Conservation (phyloP, 2,113 vertebrate species). For the Nesoenas mayeri region DNA sequence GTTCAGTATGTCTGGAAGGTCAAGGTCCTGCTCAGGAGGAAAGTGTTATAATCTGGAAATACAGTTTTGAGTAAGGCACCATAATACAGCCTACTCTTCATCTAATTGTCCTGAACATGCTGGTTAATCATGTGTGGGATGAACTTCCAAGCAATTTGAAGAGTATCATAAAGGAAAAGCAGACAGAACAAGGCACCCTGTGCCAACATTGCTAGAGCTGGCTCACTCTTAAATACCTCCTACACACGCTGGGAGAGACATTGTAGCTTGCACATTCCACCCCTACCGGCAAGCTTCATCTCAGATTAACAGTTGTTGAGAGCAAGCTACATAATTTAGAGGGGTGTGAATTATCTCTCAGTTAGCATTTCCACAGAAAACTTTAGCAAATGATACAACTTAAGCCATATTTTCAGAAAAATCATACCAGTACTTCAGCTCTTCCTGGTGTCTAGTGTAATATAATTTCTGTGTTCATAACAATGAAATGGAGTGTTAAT, state of each 20-base stretch:
- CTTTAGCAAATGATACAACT: background rate
- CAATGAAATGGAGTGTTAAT: background rate
- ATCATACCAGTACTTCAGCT: background rate
- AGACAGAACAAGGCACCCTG: background rate
- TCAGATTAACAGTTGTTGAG: background rate
- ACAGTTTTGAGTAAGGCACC: background rate
- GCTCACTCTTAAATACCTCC: background rate
- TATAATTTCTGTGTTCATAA: background rate
- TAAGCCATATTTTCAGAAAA: background rate
- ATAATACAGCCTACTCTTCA: background rate
- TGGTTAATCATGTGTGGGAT: background rate
- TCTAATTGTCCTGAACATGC: background rate
- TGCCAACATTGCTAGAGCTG: background rate
- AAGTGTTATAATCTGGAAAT: background rate
- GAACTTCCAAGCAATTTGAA: slow-evolving; percentile 27
- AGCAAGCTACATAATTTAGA: background rate
- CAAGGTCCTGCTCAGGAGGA: background rate
- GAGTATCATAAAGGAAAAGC: slow-evolving; percentile 7
- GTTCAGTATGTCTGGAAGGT: background rate
- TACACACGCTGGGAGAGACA: background rate
- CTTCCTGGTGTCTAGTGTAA: background rate
- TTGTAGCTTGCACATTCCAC: background rate
- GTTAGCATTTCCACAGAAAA: background rate
- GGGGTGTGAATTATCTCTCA: background rate
- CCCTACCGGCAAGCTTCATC: background rate